These are phyloP conservation scores for Triplophysa rosa DNA, from an alignment of 2,113 vertebrate species.

Conservation along the genomic window DNA sequence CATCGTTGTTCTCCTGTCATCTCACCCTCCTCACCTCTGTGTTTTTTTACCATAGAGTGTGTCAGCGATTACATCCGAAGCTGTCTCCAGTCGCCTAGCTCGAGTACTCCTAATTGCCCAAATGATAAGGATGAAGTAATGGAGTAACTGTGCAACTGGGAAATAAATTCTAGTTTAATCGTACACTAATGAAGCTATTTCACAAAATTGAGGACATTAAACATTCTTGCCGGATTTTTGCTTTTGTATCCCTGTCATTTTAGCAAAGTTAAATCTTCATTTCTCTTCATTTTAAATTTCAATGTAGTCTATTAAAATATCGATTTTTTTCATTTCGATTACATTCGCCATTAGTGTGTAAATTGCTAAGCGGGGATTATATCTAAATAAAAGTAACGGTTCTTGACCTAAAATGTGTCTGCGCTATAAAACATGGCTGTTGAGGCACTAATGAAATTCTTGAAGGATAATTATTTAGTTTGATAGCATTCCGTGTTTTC, in stretches of 20 bases:
- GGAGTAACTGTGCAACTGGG: constrained; percentile 32
- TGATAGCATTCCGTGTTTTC: constrained; percentile 67
- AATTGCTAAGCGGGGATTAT: constrained; percentile 11
- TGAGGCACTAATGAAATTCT: constrained; percentile 25
- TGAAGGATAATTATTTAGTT: constrained; percentile 65
- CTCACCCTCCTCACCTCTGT: neutral
- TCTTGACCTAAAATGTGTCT: constrained; percentile 28
- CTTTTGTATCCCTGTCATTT: neutral
- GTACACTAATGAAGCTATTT: constrained; percentile 38
- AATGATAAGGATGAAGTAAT: constrained; percentile 31
- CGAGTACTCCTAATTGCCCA: constrained; percentile 17
- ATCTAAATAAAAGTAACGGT: neutral
- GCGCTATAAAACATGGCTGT: constrained; percentile 19
- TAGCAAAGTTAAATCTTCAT: constrained; percentile 18
- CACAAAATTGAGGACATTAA: constrained; percentile 19
- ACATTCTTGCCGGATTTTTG: neutral
- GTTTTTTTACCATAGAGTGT: neutral
- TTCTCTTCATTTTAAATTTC: neutral
- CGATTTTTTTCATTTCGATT: constrained; percentile 2
- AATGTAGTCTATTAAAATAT: constrained; percentile 4
- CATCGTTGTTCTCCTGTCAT: constrained; percentile 34
- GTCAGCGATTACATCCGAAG: neutral
- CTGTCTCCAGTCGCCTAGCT: constrained; percentile 18
- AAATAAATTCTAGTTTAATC: constrained; percentile 28
- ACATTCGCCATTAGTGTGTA: constrained; percentile 17